These are phyloP conservation scores for Heliangelus exortis DNA, from an alignment of 2,797 vertebrate species.

Conservation along the genomic window DNA sequence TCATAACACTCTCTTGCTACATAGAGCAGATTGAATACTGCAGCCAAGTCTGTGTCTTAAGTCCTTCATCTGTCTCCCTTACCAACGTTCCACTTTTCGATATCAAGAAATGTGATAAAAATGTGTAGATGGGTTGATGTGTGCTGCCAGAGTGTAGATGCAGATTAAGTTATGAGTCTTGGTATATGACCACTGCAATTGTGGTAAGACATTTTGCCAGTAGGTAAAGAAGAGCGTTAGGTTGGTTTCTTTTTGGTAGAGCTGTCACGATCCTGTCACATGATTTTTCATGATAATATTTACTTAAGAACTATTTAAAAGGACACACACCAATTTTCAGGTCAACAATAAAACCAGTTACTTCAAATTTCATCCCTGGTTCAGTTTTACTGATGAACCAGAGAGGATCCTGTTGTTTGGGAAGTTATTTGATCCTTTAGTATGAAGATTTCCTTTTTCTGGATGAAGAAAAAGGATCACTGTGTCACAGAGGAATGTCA, in stretches of 20 bases:
- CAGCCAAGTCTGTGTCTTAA: neutral
- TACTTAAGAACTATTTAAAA: neutral
- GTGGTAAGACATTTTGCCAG: neutral
- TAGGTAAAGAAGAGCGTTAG: neutral
- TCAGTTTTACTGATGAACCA: neutral
- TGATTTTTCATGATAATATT: neutral
- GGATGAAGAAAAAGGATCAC: neutral
- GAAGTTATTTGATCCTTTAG: neutral
- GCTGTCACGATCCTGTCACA: accelerated
- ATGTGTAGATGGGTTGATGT: neutral
- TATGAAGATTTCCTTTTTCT: neutral
- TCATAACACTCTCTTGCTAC: neutral
- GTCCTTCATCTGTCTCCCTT: neutral
- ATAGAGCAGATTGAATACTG: neutral
- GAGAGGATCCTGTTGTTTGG: neutral
- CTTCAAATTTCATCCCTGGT: neutral
- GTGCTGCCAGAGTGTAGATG: neutral
- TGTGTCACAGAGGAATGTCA: neutral
- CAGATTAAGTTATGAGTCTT: neutral
- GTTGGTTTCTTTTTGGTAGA: neutral
- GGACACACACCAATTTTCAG: neutral
- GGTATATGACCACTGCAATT: neutral
- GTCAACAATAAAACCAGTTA: neutral
- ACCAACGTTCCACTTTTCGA: neutral
- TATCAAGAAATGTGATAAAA: neutral